phyloP scores from a whole-genome alignment of 1,140 invertebrate genomes.

The Anoplophora glabripennis region DNA sequence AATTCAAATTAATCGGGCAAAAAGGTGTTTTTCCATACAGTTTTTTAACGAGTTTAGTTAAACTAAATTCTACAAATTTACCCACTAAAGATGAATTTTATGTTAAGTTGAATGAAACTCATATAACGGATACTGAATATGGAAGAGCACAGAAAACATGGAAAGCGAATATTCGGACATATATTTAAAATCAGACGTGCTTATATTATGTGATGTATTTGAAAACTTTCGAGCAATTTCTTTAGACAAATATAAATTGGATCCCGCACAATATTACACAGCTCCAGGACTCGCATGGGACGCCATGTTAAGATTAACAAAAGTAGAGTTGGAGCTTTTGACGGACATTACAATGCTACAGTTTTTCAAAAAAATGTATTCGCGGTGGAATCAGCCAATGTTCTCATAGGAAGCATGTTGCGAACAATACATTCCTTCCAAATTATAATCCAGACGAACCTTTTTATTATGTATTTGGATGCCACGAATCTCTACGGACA shows the following conservation, averaged over 20 bases:
- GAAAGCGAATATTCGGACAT: slow-evolving; percentile 50
- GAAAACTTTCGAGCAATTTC: slow-evolving; percentile 48
- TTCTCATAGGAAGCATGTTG: slow-evolving; percentile 38
- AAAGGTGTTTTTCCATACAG: slow-evolving; percentile 42
- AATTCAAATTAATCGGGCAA: slow-evolving; percentile 38
- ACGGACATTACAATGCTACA: slow-evolving; percentile 46
- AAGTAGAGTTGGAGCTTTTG: too few relatives aligned
- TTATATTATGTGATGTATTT: slow-evolving; percentile 49
- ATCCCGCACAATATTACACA: slow-evolving; percentile 47
- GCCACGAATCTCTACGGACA: slow-evolving; percentile 53
- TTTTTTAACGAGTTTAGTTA: slow-evolving; percentile 35
- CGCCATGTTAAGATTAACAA: slow-evolving; percentile 48
- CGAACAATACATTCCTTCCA: slow-evolving; percentile 45
- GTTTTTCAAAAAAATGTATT: slow-evolving; percentile 45
- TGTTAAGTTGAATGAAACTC: slow-evolving; percentile 39
- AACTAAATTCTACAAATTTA: slow-evolving; percentile 40
- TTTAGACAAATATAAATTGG: slow-evolving; percentile 40
- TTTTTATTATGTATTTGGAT: slow-evolving; percentile 36
- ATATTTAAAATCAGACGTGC: slow-evolving; percentile 50
- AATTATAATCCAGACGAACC: slow-evolving; percentile 25
- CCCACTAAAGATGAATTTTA: slow-evolving; percentile 41
- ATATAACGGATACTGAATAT: slow-evolving; percentile 46
- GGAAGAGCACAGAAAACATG: slow-evolving; percentile 47
- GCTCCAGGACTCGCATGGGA: slow-evolving; percentile 44
- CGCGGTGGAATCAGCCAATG: slow-evolving; percentile 46